Percentiles rank a stretch among this genome's conserved stretches.
Evolutionary conservation across 2,888 invertebrate genomes (phyloP).

Genomic region (Trilocha varians): DNA sequence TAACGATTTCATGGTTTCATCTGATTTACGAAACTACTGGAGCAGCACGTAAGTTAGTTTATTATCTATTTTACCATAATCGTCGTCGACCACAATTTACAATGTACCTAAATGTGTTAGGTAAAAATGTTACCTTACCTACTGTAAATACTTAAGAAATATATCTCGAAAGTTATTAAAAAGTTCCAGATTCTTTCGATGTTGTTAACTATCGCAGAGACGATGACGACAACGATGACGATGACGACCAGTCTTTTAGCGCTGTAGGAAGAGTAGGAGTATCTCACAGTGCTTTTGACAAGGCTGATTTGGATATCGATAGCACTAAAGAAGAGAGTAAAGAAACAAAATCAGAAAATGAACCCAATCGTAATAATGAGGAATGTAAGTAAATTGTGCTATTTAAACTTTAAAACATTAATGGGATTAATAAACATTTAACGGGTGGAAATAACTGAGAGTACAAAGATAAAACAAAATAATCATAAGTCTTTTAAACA

Average conservation of each 20-base stretch:
- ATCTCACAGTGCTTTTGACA: not conserved
- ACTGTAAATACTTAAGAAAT: too few species aligned
- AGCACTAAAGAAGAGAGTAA: not conserved
- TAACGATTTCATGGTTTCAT: slow-evolving; percentile 15
- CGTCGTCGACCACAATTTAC: too few species aligned
- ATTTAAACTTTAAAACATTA: not conserved
- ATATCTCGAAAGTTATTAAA: not conserved
- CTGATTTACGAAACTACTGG: not conserved
- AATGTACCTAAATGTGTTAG: too few species aligned
- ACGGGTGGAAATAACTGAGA: too few species aligned
- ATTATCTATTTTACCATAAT: too few species aligned
- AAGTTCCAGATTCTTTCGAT: not conserved
- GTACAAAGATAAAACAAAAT: too few species aligned
- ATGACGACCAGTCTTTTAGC: not conserved
- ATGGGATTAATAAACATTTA: not conserved
- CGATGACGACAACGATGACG: not conserved
- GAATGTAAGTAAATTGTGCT: not conserved
- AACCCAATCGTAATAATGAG: not conserved
- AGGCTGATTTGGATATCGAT: not conserved
- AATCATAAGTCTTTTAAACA: too few species aligned
- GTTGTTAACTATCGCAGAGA: not conserved
- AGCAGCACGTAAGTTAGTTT: not conserved
- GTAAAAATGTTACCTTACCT: too few species aligned
- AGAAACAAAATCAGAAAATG: not conserved
- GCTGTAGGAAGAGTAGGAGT: not conserved